Evolutionary conservation across 2,888 invertebrate genomes (phyloP).

Genomic region (Elegia similella): DNA sequence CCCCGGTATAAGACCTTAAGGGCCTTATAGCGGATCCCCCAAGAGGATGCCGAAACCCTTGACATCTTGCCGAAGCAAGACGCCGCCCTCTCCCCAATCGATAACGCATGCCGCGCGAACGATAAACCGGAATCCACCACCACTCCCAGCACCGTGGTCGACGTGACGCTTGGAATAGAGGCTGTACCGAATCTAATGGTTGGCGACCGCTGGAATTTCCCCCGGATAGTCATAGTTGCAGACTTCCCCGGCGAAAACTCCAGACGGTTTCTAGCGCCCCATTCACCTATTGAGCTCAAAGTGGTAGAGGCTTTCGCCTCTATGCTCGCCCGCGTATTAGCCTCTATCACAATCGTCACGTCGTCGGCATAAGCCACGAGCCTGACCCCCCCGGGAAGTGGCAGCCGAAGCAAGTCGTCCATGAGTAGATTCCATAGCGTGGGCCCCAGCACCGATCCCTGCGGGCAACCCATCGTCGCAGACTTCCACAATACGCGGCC

Average conservation of each 20-base stretch:
- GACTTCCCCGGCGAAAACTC: slow-evolving; percentile 17
- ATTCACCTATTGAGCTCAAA: not conserved
- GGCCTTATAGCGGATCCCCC: slow-evolving; percentile 25
- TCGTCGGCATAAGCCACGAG: too few species aligned
- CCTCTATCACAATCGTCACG: too few species aligned
- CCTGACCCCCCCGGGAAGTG: too few species aligned
- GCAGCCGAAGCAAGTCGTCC: too few species aligned
- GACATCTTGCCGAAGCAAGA: slow-evolving; percentile 26
- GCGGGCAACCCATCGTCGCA: too few species aligned
- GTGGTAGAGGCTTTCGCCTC: not conserved
- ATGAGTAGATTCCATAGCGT: too few species aligned
- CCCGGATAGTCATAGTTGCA: slow-evolving; percentile 10
- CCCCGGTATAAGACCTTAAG: slow-evolving; percentile 26
- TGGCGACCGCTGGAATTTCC: slow-evolving; percentile 4
- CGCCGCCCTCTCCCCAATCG: slow-evolving; percentile 21
- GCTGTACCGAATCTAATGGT: not conserved
- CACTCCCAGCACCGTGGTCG: not conserved
- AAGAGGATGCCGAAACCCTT: slow-evolving; percentile 27
- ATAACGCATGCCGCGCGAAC: slow-evolving; percentile 16
- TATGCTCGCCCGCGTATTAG: too few species aligned
- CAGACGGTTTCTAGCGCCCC: slow-evolving; percentile 13
- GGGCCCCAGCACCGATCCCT: too few species aligned
- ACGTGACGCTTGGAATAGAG: not conserved
- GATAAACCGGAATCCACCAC: not conserved
- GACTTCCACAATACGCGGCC: too few species aligned